Evolutionary conservation across 2,797 vertebrate genomes (phyloP), one percentile per base, ranked within the genome.

Genomic region (Sorex maritimensis): DNA sequence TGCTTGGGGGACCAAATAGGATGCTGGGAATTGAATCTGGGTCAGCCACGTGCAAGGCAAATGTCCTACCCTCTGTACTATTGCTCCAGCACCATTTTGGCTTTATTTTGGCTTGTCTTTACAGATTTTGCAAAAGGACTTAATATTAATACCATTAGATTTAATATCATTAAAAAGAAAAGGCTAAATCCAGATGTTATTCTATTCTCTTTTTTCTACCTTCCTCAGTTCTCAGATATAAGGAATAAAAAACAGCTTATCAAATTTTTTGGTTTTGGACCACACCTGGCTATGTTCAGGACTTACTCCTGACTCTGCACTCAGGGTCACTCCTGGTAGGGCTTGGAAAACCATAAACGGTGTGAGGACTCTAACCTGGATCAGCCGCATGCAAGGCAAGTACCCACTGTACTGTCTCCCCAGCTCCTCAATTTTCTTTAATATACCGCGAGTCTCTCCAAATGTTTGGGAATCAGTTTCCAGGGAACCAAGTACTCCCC

Each of bases 111-210:
- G 11, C 30, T 71, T 52, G 15, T 46, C 38, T 49, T 86, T 79
- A 23, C 12, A 68, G 38, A 34, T 78, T 83, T 92, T 74, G 23
- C 65, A 44, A 34, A 92, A 94, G 49, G 38, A 24, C 1, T 12
- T 68, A 30, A 55, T 68, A 81, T 78, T 96, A 75, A 74, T 44
- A 69, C 4, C 6, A n/a, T 77, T 86, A 63, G 17, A 61, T 61
- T 61, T 61, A 61, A 23, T 61, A 61, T 13, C 58, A 52, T 52
- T 52, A 52, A 52, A 11, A 52, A 52, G 10, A 28, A 81, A 82
- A 88, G 30, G 21, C 79, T 78, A 78, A 34, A 28, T 9, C 4
- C n/a, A 81, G 83, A 26, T 21, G 5, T 69, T 49, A 24, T 9
- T 63, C 65, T 69, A 0, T 21, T 6, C 34, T 69, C 23, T 92